Base-by-base conservation (phyloP, 2,888 invertebrate species). In the Apodemia hepburni region DNA sequence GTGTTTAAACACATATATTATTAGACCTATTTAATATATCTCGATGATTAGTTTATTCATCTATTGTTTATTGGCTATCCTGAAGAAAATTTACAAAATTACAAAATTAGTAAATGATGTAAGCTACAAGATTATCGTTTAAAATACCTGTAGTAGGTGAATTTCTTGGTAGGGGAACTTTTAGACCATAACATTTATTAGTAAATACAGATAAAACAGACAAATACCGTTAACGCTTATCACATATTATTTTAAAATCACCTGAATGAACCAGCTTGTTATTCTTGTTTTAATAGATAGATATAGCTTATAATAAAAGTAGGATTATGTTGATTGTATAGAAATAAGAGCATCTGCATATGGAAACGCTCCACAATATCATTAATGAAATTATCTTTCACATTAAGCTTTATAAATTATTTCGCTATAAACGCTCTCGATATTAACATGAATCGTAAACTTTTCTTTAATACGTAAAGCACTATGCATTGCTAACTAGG, bases 391-490 rank as follows among this genome's bases (percentile, higher is more conserved):
- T 63, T 67, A 75, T 76, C 73, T 77, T 76, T 75, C 75, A 75
- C 78, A 69, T 81, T 27, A 81, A 81, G 83, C 73, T 72, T 72
- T 67, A 66, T 68, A 70, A 70, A 67, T 75, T 75, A 75, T 72
- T 75, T 75, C 73, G 73, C 75, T 74, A 77, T 54, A 27, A 54
- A 79, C 74, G 75, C 77, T 76, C 75, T 76, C 71, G 71, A 80
- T 80, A 80, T 81, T 75, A 75, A 74, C 73, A 78, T 77, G 78
- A 80, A 81, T 78, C 77, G 74, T 81, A 79, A 80, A 81, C 68
- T 78, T 79, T 80, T 82, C 82, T 76, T 80, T 75, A 73, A 73
- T 71, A 69, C 72, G 77, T 80, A 79, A 78, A 81, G 74, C 77
- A 73, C 71, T 81, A 47, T 47, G 47, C 47, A 47, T 47, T 78